These are phyloP conservation scores for Lutra lutra DNA, from an alignment of 2,797 vertebrate genomes.

Conservation along the genomic window DNA sequence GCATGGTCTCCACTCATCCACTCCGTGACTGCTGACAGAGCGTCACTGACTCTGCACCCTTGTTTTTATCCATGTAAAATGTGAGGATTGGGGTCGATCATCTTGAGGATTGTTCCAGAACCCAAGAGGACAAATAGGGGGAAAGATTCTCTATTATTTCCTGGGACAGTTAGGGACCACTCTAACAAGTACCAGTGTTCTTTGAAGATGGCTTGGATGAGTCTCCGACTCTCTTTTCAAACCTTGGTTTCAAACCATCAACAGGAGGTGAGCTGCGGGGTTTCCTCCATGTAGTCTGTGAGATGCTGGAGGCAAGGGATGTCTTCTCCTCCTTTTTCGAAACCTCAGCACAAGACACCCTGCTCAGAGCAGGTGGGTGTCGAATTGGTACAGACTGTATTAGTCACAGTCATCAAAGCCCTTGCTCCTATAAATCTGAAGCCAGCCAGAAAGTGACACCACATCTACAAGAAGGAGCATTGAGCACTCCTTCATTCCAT, in stretches of 20 bases:
- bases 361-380: not conserved
- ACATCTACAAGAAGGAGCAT: fast-evolving
- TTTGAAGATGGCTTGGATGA: no score
- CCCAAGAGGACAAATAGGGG: not conserved
- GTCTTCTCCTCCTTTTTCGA: not conserved
- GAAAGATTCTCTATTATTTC: not conserved
- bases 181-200: fast-evolving
- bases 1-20: fast-evolving
- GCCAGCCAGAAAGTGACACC: not conserved
- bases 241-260: not conserved
- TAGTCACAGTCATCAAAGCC: not conserved
- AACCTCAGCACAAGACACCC: not conserved
- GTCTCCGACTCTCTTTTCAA: not conserved
- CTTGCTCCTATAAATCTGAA: fast-evolving
- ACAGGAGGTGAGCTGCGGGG: fast-evolving
- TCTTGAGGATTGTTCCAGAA: not conserved
- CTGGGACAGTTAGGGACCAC: not conserved
- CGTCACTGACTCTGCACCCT: not conserved
- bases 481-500: not conserved
- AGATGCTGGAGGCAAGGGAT: no score
- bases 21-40: not conserved
- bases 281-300: fast-evolving
- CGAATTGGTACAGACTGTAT: fast-evolving
- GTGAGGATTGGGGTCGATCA: not conserved
- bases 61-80: fast-evolving